Conservation (phyloP, 2,888 invertebrate genomes). For the Arctia plantaginis region DNA sequence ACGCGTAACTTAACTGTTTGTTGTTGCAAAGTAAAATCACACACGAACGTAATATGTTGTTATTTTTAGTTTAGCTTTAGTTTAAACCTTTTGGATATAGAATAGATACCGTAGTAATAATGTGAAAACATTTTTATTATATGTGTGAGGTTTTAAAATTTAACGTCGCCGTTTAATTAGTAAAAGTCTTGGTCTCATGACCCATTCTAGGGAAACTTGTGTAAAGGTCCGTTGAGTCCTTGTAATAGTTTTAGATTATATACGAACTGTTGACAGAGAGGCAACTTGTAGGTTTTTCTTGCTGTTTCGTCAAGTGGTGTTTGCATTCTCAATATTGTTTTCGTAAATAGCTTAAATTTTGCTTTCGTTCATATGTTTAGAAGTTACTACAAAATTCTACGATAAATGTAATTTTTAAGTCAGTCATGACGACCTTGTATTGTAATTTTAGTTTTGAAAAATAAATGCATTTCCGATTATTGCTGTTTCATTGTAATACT, state of each 20-base stretch:
- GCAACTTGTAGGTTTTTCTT: neutral
- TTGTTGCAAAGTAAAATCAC: slow-evolving; percentile 3
- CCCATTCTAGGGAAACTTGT: neutral
- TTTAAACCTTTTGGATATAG: neutral
- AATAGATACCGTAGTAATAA: neutral
- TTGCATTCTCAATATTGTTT: neutral
- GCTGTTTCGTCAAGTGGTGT: too few species aligned
- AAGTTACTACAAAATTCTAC: neutral
- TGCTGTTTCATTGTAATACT: slow-evolving; percentile 3
- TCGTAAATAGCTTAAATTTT: neutral
- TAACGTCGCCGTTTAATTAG: neutral
- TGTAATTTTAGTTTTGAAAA: slow-evolving; percentile 6
- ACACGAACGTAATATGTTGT: neutral
- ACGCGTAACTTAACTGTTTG: neutral
- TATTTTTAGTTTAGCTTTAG: slow-evolving; percentile 4
- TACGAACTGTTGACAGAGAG: neutral
- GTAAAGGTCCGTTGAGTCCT: neutral
- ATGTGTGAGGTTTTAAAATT: neutral
- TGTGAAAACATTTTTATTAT: neutral
- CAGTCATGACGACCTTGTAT: neutral
- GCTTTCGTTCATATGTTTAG: neutral
- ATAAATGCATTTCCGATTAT: neutral
- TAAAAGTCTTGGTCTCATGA: neutral
- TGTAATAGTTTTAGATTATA: neutral
- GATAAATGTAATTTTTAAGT: neutral